phyloP scores from a whole-genome alignment of 2,113 vertebrate genomes.

The Rhynchomys soricoides region DNA sequence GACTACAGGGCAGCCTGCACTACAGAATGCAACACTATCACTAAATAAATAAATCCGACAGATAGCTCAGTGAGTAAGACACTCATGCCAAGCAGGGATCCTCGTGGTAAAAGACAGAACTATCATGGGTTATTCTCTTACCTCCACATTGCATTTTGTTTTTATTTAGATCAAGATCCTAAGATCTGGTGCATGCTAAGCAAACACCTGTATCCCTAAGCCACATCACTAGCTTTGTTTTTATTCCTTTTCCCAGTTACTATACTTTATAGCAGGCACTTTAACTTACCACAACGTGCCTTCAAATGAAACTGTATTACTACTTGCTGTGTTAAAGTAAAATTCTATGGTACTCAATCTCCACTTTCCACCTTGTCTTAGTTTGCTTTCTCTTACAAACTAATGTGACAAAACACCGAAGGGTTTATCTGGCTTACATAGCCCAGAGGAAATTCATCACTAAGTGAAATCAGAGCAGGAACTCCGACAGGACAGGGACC shows the following conservation, averaged over 20 bases:
- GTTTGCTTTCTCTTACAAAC: neutral
- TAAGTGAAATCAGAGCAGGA: neutral
- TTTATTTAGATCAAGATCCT: neutral
- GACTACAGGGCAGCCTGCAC: neutral
- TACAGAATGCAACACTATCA: neutral
- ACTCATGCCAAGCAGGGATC: neutral
- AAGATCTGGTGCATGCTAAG: neutral
- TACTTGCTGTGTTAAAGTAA: neutral
- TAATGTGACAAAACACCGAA: neutral
- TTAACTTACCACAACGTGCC: neutral
- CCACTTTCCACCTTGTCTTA: neutral
- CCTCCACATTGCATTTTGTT: neutral
- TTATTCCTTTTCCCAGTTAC: neutral
- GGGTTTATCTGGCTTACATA: neutral
- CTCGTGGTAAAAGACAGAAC: neutral
- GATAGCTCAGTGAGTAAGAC: neutral
- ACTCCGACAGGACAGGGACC: neutral
- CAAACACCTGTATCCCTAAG: neutral
- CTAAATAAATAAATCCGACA: neutral
- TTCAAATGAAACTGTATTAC: neutral
- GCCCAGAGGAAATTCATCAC: neutral
- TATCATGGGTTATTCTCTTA: neutral
- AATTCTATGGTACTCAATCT: neutral
- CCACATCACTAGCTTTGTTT: neutral
- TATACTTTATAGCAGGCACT: neutral